Base-by-base conservation (phyloP, 2,797 vertebrate genomes). In the Varecia variegata region DNA sequence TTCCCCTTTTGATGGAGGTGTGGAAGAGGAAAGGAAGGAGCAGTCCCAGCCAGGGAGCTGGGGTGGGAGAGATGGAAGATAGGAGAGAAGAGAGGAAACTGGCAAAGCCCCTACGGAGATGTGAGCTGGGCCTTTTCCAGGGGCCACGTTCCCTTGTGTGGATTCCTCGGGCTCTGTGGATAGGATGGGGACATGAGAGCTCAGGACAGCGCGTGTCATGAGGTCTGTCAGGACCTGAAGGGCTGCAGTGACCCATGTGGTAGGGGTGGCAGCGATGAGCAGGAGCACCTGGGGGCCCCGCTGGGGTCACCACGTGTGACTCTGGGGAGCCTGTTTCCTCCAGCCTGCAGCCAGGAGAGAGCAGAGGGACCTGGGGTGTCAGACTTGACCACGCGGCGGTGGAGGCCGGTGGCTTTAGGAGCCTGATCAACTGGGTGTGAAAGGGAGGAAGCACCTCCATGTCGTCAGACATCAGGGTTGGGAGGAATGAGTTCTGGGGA, bases 31-130 rank as follows among this genome's bases (percentile, higher is more conserved):
- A 7, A 50, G 58, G 38, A 40, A 27, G 32, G 47, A 9, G 2
- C 20, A 18, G 13, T 38, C 11, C 7, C 35, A 13, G n/a, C 62
- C 13, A 20, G 30, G 0, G 54, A 60, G 25, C 20, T 0, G 0
- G n/a, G 68, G 13, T 17, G 4, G 14, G 56, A 30, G 7, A 58
- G 9, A 45, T 9, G 10, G 70, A 73, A 58, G 68, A 32, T 3
- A 58, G 25, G 83, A 32, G 50, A 56, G 7, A 40, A 32, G 38
- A n/a, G 27, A 17, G 21, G 30, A 32, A 58, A 73, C 32, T n/a
- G 35, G 1, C 32, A 45, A 20, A 73, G 47, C 40, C 67, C 18
- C 9, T 30, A 65, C 35, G 13, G 38, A 7, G 35, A 25, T 45
- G 7, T 17, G 35, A 17, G 10, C 6, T 10, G 6, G 14, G 20